Evolutionary conservation across 2,888 invertebrate species (phyloP).

Genomic region (Melanchra persicariae): DNA sequence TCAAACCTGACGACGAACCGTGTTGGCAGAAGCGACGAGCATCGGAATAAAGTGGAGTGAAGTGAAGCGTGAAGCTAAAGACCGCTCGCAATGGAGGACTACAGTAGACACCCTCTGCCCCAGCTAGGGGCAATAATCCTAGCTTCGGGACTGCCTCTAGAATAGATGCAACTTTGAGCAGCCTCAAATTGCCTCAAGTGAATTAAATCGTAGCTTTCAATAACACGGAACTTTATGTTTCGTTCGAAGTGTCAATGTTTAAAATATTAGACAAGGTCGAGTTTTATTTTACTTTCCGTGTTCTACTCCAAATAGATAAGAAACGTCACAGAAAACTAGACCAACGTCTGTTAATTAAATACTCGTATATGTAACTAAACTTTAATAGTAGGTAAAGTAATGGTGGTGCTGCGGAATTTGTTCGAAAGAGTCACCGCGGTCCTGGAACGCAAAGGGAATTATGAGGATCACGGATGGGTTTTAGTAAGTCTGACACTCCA

Average conservation of each 20-base stretch:
- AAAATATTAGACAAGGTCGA: conserved; percentile 7
- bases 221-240: neutral
- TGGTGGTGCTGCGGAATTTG: no score
- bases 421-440: no score
- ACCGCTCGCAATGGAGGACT: no score
- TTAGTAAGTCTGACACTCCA: no score
- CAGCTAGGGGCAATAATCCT: neutral
- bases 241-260: neutral
- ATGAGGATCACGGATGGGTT: no score
- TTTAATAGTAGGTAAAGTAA: neutral
- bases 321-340: conserved; percentile 3
- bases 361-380: neutral
- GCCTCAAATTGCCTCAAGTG: neutral
- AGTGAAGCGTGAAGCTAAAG: no score
- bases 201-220: neutral
- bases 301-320: neutral
- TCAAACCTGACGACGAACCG: no score
- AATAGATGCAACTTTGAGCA: neutral
- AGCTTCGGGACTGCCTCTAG: no score
- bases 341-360: neutral
- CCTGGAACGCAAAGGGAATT: no score
- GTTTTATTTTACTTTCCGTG: neutral
- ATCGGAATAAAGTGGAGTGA: no score
- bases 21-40: no score
- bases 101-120: no score